phyloP scores from a whole-genome alignment of 2,113 vertebrate species.

The Parotia lawesii region DNA sequence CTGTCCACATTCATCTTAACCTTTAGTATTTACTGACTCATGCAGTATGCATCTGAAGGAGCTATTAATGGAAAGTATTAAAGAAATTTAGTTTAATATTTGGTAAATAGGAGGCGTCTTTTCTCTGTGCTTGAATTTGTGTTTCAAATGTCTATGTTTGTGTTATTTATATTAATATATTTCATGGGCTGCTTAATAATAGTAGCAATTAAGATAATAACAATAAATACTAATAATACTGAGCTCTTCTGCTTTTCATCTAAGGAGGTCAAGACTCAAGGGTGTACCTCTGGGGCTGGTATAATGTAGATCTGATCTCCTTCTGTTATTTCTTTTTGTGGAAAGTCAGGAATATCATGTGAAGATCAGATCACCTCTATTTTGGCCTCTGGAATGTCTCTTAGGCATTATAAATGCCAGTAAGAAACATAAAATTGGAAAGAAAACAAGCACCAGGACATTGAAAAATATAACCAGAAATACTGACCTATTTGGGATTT shows the following conservation, averaged over 20 bases:
- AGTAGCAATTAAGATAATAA: slow-evolving; percentile 55
- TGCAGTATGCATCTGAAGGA: neutral
- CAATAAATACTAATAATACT: slow-evolving; percentile 50
- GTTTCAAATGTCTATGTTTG: slow-evolving; percentile 10
- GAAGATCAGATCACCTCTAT: slow-evolving; percentile 13
- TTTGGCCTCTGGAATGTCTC: slow-evolving; percentile 53
- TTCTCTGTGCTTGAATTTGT: neutral
- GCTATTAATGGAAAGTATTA: slow-evolving; percentile 46
- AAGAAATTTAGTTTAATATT: slow-evolving; percentile 20
- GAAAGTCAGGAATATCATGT: slow-evolving; percentile 8
- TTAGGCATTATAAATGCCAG: slow-evolving; percentile 44
- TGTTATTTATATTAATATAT: slow-evolving; percentile 41
- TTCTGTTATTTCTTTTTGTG: slow-evolving; percentile 27
- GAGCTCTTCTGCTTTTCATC: slow-evolving; percentile 55
- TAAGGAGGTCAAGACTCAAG: slow-evolving; percentile 32
- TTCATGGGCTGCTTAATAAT: slow-evolving; percentile 36
- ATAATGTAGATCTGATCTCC: neutral
- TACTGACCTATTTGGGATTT: slow-evolving; percentile 24
- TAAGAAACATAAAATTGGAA: slow-evolving; percentile 36
- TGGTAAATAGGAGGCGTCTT: slow-evolving; percentile 21
- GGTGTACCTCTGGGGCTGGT: slow-evolving; percentile 18
- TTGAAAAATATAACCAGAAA: slow-evolving; percentile 39
- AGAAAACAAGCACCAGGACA: slow-evolving; percentile 31
- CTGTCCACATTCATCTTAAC: neutral
- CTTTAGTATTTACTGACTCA: slow-evolving; percentile 37